Base-by-base conservation (phyloP, 2,888 invertebrate genomes). In the Drosophila stalkeri region DNA sequence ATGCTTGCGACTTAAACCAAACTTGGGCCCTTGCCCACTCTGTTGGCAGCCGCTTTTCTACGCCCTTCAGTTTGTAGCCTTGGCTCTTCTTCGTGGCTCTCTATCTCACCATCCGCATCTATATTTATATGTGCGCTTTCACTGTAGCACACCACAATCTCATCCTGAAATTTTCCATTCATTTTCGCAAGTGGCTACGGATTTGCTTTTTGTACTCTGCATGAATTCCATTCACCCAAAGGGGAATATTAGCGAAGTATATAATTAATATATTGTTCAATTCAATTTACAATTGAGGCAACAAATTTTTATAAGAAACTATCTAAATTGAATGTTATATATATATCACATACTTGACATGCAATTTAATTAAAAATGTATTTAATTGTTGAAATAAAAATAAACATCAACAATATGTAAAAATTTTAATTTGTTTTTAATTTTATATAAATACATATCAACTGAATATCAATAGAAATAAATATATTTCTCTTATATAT, bases 111-210 rank as follows among this genome's bases (percentile, higher is more conserved):
- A 63, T 68, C 41, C 70, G 64, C 64, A 78, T 78, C 80, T 78
- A 78, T 76, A 77, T 77, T 77, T 80, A 76, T 76, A 77, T 68
- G 67, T 66, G 39, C 51, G 49, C 64, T 41, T 49, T 57, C 44
- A 51, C 67, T 67, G 60, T 39, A 18, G 47, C 47, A 14, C 37
- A 47, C 60, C 76, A 51, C 75, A 66, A 68, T 46, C 71, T 51
- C 35, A 51, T 64, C 62, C 72, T 64, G 41, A 61, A 68, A 76
- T 66, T 84, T 84, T 84, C 87, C 84, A 89, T 84, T 84, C 89
- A 89, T 84, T 84, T 84, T 86, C 80, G 72, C 84, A 84, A 89
- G 84, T 89, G 84, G 85, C 84, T 74, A 52, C 67, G 70, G 72
- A 76, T 81, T 84, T 76, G 64, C 77, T 79, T 55, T 67, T 47